phyloP scores from a whole-genome alignment of 2,113 vertebrate species.

The Mustelus asterias region DNA sequence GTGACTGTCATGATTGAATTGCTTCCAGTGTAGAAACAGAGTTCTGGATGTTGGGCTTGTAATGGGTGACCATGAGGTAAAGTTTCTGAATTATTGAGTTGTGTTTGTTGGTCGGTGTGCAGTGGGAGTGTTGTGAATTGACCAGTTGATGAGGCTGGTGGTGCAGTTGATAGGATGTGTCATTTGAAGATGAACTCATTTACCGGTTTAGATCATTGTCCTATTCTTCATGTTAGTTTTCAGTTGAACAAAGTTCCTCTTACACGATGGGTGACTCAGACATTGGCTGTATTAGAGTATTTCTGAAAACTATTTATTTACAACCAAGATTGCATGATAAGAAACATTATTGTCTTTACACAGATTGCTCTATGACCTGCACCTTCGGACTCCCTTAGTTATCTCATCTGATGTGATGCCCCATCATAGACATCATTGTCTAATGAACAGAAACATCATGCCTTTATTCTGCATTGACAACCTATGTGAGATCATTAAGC shows the following conservation, averaged over 20 bases:
- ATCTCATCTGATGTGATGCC: no score
- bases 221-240: no score
- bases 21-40: not conserved
- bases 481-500: not conserved
- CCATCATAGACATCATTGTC: no score
- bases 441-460: no score
- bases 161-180: not conserved
- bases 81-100: not conserved
- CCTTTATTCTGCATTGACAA: not conserved
- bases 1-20: not conserved
- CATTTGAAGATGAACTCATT: not conserved
- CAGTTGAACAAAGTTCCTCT: no score
- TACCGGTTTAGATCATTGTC: not conserved
- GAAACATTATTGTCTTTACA: no score
- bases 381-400: no score
- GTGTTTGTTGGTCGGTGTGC: not conserved
- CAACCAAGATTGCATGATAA: no score
- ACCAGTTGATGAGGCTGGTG: not conserved
- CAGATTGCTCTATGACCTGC: no score
- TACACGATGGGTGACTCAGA: no score
- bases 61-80: not conserved
- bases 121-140: not conserved
- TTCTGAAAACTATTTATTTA: no score
- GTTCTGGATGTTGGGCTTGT: not conserved
- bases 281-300: no score